These are phyloP conservation scores for Timema cristinae DNA, from an alignment of 2,888 invertebrate species.

Conservation along the genomic window DNA sequence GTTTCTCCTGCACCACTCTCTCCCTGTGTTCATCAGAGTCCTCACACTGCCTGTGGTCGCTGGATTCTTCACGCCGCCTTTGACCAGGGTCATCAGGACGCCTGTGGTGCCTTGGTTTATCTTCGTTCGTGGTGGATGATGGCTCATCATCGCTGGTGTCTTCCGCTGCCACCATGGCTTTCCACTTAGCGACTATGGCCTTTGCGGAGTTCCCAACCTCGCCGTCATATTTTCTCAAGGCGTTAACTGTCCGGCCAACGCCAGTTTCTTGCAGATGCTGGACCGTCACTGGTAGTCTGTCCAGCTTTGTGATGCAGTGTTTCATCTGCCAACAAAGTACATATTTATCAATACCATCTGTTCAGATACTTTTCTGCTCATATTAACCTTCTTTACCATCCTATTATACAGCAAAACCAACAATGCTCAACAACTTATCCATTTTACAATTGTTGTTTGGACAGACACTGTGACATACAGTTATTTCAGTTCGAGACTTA, in stretches of 20 bases:
- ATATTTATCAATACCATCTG: background rate
- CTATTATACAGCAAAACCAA: no score
- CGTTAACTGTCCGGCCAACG: slow-evolving; percentile 85
- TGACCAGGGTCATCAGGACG: slow-evolving; percentile 31
- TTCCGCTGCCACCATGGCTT: slow-evolving; percentile 77
- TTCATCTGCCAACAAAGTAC: slow-evolving; percentile 56
- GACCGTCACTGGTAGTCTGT: slow-evolving; percentile 70
- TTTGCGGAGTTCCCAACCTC: slow-evolving; percentile 78
- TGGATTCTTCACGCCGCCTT: background rate
- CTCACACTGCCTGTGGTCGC: background rate
- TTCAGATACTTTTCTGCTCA: background rate
- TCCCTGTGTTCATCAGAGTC: background rate
- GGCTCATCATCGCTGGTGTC: slow-evolving; percentile 44
- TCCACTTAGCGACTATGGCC: slow-evolving; percentile 81
- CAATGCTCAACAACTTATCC: no score
- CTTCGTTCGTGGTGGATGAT: slow-evolving; percentile 21
- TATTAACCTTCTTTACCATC: background rate
- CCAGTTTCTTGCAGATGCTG: slow-evolving; percentile 83
- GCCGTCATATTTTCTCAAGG: slow-evolving; percentile 74
- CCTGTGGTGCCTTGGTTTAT: slow-evolving; percentile 30
- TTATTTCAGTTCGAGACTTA: no score
- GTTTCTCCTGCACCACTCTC: no score
- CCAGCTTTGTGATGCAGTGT: slow-evolving; percentile 71
- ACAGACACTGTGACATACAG: no score
- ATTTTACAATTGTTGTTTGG: no score